These are phyloP conservation scores for Macrophya alboannulata DNA, from an alignment of 2,888 invertebrate genomes.

Conservation along the genomic window DNA sequence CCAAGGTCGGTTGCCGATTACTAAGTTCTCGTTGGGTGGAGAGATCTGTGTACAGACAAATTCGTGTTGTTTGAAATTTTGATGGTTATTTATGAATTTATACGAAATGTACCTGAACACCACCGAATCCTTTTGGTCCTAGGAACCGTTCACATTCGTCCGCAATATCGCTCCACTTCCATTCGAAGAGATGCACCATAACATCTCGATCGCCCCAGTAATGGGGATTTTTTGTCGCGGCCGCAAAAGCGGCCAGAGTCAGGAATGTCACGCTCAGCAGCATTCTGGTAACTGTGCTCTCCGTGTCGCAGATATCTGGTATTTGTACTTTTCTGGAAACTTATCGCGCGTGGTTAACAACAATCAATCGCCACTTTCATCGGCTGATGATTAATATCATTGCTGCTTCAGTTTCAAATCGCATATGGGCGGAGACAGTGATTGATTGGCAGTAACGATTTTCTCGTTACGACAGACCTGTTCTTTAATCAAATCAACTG, in stretches of 20 bases:
- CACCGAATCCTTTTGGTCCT: constrained; percentile 85
- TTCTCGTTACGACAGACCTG: background rate
- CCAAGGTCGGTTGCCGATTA: constrained; percentile 71
- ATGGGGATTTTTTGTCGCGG: constrained; percentile 73
- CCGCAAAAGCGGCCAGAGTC: constrained; percentile 56
- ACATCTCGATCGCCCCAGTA: constrained; percentile 80
- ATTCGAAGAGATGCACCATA: constrained; percentile 86
- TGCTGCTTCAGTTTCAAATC: background rate
- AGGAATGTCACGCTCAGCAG: background rate
- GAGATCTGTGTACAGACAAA: constrained; percentile 80
- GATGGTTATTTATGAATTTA: background rate
- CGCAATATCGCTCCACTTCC: constrained; percentile 89
- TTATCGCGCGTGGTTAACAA: background rate
- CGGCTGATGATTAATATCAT: background rate
- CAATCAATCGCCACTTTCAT: background rate
- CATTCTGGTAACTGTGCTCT: background rate
- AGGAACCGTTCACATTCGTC: constrained; percentile 87
- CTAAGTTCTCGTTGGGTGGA: constrained; percentile 83
- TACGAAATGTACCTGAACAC: background rate
- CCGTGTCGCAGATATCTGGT: background rate
- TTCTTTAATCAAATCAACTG: background rate
- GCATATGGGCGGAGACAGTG: background rate
- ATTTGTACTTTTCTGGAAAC: background rate
- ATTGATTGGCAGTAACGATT: background rate
- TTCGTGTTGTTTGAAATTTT: background rate